These are phyloP conservation scores for Ia io DNA, from an alignment of 2,113 vertebrate species.

Conservation along the genomic window DNA sequence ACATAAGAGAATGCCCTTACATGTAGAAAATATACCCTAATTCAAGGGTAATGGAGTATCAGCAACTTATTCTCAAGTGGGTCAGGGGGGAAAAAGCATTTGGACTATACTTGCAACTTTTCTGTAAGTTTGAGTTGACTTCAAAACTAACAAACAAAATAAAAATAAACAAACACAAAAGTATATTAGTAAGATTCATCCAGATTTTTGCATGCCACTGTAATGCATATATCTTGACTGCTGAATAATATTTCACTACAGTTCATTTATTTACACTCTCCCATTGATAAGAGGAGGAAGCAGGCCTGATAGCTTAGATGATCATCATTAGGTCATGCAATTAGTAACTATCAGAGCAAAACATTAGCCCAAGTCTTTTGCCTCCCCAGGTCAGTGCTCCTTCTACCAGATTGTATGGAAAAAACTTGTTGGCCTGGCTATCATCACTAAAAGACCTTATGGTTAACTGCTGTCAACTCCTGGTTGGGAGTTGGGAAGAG, in stretches of 20 bases:
- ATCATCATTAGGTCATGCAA: neutral
- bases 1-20: neutral
- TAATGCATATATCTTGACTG: neutral
- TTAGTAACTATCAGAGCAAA: neutral
- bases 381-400: neutral
- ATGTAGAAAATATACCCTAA: neutral
- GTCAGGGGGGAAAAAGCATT: neutral
- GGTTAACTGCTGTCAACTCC: neutral
- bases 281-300: neutral
- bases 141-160: conserved; percentile 20
- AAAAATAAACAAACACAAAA: neutral
- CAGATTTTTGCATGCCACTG: neutral
- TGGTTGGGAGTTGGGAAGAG: neutral
- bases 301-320: neutral
- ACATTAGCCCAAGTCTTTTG: neutral
- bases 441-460: neutral
- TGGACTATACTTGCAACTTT: neutral
- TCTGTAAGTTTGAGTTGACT: neutral
- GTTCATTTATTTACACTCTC: neutral
- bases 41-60: neutral
- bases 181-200: neutral
- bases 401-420: neutral
- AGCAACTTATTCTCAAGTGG: neutral
- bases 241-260: neutral
- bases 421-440: neutral